Evolutionary conservation across 2,797 vertebrate genomes (phyloP).

Genomic region (Falco concolor): DNA sequence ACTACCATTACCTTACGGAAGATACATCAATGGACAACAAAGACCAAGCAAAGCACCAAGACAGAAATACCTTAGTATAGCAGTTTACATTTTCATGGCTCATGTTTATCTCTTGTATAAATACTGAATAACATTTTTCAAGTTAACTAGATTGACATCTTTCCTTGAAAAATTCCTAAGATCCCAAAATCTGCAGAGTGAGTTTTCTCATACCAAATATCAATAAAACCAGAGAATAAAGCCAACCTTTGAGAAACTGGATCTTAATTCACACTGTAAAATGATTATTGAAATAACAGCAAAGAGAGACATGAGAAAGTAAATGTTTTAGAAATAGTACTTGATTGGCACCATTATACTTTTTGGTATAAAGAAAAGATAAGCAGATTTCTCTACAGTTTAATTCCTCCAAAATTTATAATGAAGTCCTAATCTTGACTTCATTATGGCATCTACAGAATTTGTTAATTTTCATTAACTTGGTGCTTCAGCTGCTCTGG

Average conservation of each 20-base stretch:
- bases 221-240: neutral
- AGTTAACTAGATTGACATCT: neutral
- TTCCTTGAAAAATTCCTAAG: neutral
- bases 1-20: neutral
- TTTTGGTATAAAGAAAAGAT: neutral
- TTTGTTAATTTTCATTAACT: neutral
- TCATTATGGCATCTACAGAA: neutral
- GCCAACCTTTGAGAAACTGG: neutral
- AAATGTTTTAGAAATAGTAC: neutral
- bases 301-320: neutral
- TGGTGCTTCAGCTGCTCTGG: neutral
- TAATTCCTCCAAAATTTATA: neutral
- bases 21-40: neutral
- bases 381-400: neutral
- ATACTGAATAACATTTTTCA: neutral
- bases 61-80: neutral
- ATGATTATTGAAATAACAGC: neutral
- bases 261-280: neutral
- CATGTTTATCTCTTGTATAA: neutral
- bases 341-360: neutral
- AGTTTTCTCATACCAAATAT: neutral
- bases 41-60: neutral
- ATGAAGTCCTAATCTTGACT: neutral
- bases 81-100: neutral
- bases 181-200: neutral